phyloP scores from a whole-genome alignment of 2,888 invertebrate species.

The Epicampocera succincta region DNA sequence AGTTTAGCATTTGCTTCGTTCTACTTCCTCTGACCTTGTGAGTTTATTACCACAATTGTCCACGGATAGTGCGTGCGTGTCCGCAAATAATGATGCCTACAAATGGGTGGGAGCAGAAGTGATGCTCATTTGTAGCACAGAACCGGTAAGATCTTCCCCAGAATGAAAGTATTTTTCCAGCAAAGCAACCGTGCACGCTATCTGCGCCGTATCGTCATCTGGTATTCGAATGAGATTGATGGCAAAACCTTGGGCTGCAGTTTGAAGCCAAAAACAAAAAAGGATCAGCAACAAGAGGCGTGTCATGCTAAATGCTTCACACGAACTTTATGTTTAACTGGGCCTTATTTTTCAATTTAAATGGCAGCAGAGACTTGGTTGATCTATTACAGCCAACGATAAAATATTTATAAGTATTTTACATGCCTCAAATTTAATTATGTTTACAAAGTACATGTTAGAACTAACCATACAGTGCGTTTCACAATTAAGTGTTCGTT shows the following conservation, averaged over 20 bases:
- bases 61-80: constrained; percentile 72
- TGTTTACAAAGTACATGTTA: no score
- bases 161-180: constrained; percentile 77
- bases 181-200: constrained; percentile 73
- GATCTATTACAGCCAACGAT: neutral
- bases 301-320: constrained; percentile 69
- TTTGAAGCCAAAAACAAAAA: constrained; percentile 15
- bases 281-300: constrained; percentile 67
- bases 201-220: constrained; percentile 69
- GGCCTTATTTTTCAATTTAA: constrained; percentile 46
- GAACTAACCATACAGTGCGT: no score
- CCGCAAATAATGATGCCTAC: constrained; percentile 74
- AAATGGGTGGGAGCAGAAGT: constrained; percentile 68
- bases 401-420: neutral
- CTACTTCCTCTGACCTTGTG: neutral
- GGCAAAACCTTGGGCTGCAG: constrained; percentile 69
- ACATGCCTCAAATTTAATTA: constrained; percentile 28
- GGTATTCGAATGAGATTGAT: constrained; percentile 72
- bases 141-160: constrained; percentile 75
- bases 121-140: constrained; percentile 74
- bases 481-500: no score
- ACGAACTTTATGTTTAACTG: constrained; percentile 21
- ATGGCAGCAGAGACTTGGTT: constrained; percentile 5
- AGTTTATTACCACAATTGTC: constrained; percentile 73
- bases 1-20: neutral